A percentile compares a stretch with the other conserved stretches of the same genome.
phyloP scores from a whole-genome alignment of 2,797 vertebrate species.

The Microhierax caerulescens region DNA sequence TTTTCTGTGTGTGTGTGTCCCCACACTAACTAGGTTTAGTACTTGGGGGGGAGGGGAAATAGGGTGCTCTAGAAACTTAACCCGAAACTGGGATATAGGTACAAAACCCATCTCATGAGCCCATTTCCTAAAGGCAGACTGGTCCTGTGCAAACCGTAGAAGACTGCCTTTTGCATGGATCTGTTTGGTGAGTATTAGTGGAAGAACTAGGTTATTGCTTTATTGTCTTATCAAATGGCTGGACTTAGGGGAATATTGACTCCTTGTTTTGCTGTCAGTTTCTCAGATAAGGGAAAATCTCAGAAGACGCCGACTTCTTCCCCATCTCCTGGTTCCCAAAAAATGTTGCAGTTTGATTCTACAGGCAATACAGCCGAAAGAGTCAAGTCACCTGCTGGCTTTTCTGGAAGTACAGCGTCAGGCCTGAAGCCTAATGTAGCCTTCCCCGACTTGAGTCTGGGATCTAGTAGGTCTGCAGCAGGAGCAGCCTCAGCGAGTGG shows the following conservation, averaged over 20 bases:
- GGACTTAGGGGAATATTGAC: background rate
- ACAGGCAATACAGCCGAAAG: conserved; percentile 60
- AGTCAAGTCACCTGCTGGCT: conserved; percentile 62
- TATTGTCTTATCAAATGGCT: background rate
- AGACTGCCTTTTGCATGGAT: background rate
- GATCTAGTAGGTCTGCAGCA: background rate
- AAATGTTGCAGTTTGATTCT: conserved; percentile 67
- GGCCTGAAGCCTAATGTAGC: conserved; percentile 42
- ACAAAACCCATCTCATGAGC: background rate
- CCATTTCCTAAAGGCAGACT: background rate
- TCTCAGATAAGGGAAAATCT: conserved; percentile 74
- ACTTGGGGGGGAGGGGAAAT: background rate
- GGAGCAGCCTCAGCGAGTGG: conserved; percentile 40
- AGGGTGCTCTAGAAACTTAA: background rate
- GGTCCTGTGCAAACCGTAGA: background rate
- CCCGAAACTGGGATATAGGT: background rate
- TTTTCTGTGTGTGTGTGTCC: background rate
- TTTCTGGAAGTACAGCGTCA: background rate
- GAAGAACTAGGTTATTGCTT: background rate
- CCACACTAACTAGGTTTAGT: background rate
- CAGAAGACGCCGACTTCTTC: conserved; percentile 71
- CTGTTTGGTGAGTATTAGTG: background rate
- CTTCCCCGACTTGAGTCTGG: conserved; percentile 35
- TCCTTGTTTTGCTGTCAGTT: conserved; percentile 41
- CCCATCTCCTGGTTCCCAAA: conserved; percentile 65